Evolutionary conservation across 2,113 vertebrate species (phyloP), one percentile per base, ranked within the genome.

Genomic region (Spheniscus mendiculus): DNA sequence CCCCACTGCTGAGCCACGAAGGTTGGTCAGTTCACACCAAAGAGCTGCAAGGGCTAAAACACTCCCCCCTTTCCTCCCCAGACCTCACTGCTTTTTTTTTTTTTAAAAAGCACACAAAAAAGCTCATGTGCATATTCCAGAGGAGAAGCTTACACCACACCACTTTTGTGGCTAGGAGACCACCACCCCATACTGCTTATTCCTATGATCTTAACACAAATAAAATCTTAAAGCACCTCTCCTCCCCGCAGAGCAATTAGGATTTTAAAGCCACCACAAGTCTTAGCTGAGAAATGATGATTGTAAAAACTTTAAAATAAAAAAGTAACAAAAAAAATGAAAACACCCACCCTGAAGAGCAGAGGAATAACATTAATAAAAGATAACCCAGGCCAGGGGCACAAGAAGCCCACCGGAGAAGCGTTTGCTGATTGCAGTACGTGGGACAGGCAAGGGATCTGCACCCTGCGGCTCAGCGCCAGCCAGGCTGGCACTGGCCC

Each of bases 241-340:
- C 11, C 6, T 11, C 18, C 3, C 1, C 11, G 4, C 2, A 1
- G 10, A 61, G 7, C 5, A 36, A 79, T 18, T 1, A 4, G 25
- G 38, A 45, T 63, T 83, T 90, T 38, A 40, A 90, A 76, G 18
- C 5, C n/a, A 11, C 27, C 10, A 4, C 62, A 36, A 69, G 34
- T 11, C 11, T 70, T 5, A 7, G 8, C 25, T 19, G 16, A 0
- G n/a, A 73, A 62, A 40, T 12, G 5, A 30, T 4, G 26, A 20
- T 27, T n/a, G 47, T 12, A 11, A 26, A 10, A 47, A 25, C 23
- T 25, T 25, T 25, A 50, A 50, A 50, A 50, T 50, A 25, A 50
- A 50, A 23, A 49, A 49, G 62, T n/a, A 26, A 12, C 7, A 45
- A 30, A 44, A 15, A 2, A 1, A 52, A 5, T 8, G 0, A 6